These are phyloP conservation scores for Saguinus midas DNA, from an alignment of 2,113 vertebrate species.

Conservation along the genomic window DNA sequence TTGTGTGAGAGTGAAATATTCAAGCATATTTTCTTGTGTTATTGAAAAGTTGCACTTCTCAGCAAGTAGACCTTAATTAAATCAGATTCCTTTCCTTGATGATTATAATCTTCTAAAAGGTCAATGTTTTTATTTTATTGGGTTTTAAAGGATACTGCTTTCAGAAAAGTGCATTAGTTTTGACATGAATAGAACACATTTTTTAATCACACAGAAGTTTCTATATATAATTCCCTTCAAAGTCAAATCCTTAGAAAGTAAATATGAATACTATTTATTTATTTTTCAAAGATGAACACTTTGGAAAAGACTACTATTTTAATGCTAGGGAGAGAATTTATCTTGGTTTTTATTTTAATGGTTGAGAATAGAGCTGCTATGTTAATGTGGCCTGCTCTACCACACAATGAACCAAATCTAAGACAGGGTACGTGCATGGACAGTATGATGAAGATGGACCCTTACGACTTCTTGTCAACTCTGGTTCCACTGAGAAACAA, in stretches of 20 bases:
- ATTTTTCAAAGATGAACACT: neutral
- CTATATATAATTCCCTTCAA: neutral
- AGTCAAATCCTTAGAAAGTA: conserved; percentile 28
- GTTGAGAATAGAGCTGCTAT: neutral
- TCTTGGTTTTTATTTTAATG: neutral
- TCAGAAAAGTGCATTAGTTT: conserved; percentile 29
- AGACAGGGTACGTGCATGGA: neutral
- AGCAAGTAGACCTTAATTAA: conserved; percentile 10
- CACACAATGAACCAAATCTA: neutral
- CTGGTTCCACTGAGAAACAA: neutral
- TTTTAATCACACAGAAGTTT: neutral
- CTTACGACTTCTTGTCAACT: neutral
- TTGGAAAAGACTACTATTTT: neutral
- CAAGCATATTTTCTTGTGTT: neutral
- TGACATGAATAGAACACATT: neutral
- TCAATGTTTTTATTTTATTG: neutral
- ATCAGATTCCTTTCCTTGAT: neutral
- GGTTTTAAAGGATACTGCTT: neutral
- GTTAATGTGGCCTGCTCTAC: neutral
- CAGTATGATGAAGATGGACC: neutral
- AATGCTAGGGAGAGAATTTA: neutral
- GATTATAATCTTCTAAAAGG: conserved; percentile 10
- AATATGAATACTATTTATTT: neutral
- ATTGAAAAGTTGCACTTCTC: neutral
- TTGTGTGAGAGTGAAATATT: neutral